Evolutionary conservation across 2,888 invertebrate species (phyloP), one percentile per base, ranked within the genome.

Genomic region (Neoascia interrupta): DNA sequence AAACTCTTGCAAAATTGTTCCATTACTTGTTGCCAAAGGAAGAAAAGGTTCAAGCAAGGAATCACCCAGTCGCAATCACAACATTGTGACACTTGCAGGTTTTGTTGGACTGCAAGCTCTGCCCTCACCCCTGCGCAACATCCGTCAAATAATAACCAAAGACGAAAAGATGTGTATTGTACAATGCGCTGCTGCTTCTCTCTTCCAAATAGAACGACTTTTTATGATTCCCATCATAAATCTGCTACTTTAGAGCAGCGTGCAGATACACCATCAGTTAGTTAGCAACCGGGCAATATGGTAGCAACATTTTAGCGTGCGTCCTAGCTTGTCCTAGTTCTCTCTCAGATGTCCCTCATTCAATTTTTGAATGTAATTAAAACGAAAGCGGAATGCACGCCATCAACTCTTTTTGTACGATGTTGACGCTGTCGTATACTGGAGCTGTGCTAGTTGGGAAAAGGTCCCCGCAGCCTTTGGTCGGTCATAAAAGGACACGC

Each of bases 321-420:
- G 36, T 56, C 68, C 39, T 51, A 56, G 49, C 51, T 63, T 37
- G 39, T 66, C 51, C 47, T 76, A 16, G 58, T 41, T 45, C 68
- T 37, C 37, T 45, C n/a, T n/a, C n/a, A n/a, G 51, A 36, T 75
- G 70, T 75, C 64, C 16, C 54, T 72, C 66, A 72, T 72, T 72
- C 72, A 72, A 70, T 64, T 58, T 66, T 72, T 72, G 72, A 79
- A 79, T 79, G 72, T 72, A 79, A 79, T 79, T 79, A 72, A 70
- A 79, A 64, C 43, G 53, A 72, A 72, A 79, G 72, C 54, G 66
- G 72, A 79, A 66, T 72, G 76, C 66, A 72, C 76, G 76, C 72
- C 66, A 72, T 61, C 58, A 66, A 58, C 51, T 41, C 36, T 34
- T 56, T 75, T 36, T 58, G 56, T 41, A 11, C 26, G n/a, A n/a